Conservation (phyloP, 2,113 vertebrate genomes). For the Nibea albiflora region DNA sequence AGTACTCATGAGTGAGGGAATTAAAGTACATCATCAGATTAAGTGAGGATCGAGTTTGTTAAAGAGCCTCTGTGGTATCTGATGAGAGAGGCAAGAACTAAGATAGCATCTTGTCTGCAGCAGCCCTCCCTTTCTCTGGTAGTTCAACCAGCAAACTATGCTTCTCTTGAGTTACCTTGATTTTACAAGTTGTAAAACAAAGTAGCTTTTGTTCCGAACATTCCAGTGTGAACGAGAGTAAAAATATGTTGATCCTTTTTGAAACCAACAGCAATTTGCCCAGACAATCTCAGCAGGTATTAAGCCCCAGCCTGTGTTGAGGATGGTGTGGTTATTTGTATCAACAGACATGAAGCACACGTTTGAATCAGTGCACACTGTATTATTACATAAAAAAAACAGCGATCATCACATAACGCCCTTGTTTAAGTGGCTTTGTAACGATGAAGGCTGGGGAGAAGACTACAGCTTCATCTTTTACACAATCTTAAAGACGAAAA, state of each 20-base stretch:
- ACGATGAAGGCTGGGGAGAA: not conserved
- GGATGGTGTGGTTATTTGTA: not conserved
- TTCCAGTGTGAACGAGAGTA: constrained; percentile 12
- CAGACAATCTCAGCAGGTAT: constrained; percentile 56
- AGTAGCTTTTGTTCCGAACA: constrained; percentile 21
- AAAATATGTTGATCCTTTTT: constrained; percentile 37
- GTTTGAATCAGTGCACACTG: not conserved
- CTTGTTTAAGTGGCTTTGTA: constrained; percentile 6
- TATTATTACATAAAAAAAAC: not conserved
- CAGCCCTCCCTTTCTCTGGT: not conserved
- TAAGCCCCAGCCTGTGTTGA: constrained; percentile 8
- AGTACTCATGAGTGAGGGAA: not conserved
- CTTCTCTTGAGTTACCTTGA: not conserved
- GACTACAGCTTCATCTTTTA: constrained; percentile 5
- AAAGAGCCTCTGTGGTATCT: not conserved
- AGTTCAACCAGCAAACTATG: not conserved
- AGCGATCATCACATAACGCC: not conserved
- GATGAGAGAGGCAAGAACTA: not conserved
- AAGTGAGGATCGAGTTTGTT: not conserved
- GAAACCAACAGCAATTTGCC: constrained; percentile 23
- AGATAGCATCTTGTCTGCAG: not conserved
- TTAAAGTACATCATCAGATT: not conserved
- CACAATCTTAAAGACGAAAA: not conserved
- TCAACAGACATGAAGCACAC: not conserved
- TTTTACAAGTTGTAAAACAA: not conserved